Conservation (phyloP, 2,888 invertebrate genomes). For the Drosophila subsilvestris region DNA sequence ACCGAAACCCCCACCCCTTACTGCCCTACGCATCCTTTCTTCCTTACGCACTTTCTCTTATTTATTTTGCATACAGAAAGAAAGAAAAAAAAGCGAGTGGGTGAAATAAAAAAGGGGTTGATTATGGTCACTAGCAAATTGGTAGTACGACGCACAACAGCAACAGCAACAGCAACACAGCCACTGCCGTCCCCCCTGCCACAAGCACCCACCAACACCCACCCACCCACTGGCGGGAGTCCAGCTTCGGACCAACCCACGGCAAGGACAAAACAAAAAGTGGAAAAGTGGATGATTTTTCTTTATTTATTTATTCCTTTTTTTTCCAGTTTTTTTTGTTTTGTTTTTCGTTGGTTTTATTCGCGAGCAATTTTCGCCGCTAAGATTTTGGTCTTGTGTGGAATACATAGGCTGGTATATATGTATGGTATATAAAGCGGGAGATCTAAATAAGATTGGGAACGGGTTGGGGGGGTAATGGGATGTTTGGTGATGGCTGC, state of each 20-base stretch:
- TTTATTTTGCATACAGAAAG: slow-evolving; percentile 60
- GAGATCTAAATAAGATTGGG: not conserved
- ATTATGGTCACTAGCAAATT: slow-evolving; percentile 78
- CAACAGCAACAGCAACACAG: not conserved
- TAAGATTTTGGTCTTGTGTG: slow-evolving; percentile 41
- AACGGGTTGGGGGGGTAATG: not conserved
- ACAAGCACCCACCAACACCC: too few species aligned
- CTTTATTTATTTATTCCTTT: slow-evolving; percentile 41
- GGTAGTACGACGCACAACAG: slow-evolving; percentile 57
- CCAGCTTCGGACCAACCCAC: slow-evolving; percentile 48
- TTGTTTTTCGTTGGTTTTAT: slow-evolving; percentile 51
- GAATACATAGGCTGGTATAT: slow-evolving; percentile 53
- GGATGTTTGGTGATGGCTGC: not conserved
- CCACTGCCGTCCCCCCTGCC: too few species aligned
- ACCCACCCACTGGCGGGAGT: slow-evolving; percentile 5
- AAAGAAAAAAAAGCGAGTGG: slow-evolving; percentile 36
- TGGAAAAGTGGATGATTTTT: slow-evolving; percentile 71
- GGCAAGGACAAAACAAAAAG: slow-evolving; percentile 68
- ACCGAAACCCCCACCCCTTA: not conserved
- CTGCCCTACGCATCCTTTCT: slow-evolving; percentile 21
- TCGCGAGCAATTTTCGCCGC: slow-evolving; percentile 66
- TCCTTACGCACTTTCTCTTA: slow-evolving; percentile 60
- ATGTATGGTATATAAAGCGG: slow-evolving; percentile 43
- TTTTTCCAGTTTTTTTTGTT: slow-evolving; percentile 48
- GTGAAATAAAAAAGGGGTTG: slow-evolving; percentile 68